Base-by-base conservation (phyloP, 2,888 invertebrate genomes). In the Chrysomela aeneicollis region DNA sequence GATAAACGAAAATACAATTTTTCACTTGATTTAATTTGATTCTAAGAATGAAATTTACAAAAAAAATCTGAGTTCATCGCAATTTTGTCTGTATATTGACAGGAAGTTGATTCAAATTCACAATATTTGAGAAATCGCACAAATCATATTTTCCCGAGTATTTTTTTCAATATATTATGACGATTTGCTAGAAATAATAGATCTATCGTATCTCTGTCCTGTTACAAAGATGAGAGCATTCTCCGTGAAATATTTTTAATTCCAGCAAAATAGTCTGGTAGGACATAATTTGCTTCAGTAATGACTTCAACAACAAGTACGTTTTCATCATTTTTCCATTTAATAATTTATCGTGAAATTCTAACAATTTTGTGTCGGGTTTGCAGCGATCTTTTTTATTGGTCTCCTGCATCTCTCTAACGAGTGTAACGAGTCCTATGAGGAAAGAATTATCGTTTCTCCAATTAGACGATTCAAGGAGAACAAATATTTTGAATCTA, bases 331-430 rank as follows among this genome's bases (percentile, higher is more conserved):
- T 6, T 4, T 55, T 42, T 46, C 49, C 22, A 46, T 55, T 46
- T 26, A 55, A 42, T 55, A 57, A 46, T 57, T 26, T 10, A 57
- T 57, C 37, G 57, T 37, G 46, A 57, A 26, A 15, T 46, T 57
- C 19, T 26, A 47, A 57, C 57, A 57, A 46, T 42, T 46, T 42
- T 12, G 42, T 42, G 42, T 42, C 42, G n/a, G 42, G 1, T 42
- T 15, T 12, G 42, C 42, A 42, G 57, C 12, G 12, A 22, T 46
- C 22, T 46, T 17, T 57, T 57, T 57, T 30, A 57, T 57, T 46
- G 15, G 12, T 17, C 46, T 22, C n/a, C 46, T 26, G 12, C 22
- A 57, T 22, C 46, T 57, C 18, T 15, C 10, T 8, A 57, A 57
- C 30, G 47, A 46, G 26, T 15, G 3, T 8, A 57, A 57, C 30